Conservation (phyloP, 2,113 vertebrate genomes). For the Periophthalmodon schlosseri region DNA sequence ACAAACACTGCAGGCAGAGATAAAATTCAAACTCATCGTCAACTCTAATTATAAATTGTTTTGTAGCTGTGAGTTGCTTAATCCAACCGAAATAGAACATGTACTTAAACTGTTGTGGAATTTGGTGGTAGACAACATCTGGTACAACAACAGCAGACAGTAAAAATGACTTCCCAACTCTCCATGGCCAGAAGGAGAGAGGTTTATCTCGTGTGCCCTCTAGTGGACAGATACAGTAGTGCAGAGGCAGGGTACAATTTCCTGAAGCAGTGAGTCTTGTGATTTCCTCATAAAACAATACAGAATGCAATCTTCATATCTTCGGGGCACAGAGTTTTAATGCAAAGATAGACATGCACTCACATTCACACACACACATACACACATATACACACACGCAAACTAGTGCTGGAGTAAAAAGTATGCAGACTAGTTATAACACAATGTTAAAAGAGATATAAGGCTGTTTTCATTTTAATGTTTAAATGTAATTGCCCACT, state of each 20-base stretch:
- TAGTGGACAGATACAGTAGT: background rate
- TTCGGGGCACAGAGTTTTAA: background rate
- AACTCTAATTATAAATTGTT: background rate
- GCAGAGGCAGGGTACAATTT: background rate
- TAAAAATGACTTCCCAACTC: background rate
- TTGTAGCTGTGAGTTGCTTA: conserved; percentile 13
- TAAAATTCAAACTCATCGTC: background rate
- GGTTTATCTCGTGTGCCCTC: conserved; percentile 21
- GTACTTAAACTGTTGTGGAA: conserved; percentile 30
- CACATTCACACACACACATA: too few species aligned
- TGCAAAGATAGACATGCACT: too few species aligned
- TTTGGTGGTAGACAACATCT: conserved; percentile 13
- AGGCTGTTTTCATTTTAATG: too few species aligned
- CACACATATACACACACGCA: too few species aligned
- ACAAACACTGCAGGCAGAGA: conserved; percentile 7
- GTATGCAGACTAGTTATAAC: too few species aligned
- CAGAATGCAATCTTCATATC: background rate
- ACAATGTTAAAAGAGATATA: too few species aligned
- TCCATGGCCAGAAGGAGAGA: background rate
- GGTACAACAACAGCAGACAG: background rate
- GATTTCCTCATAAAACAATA: conserved; percentile 1
- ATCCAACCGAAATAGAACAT: conserved; percentile 1
- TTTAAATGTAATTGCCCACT: too few species aligned
- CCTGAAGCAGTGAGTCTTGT: background rate
- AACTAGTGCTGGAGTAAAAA: too few species aligned